Evolutionary conservation across 2,888 invertebrate species (phyloP), one percentile per base, ranked within the genome.

Genomic region (Uropetala carovei): DNA sequence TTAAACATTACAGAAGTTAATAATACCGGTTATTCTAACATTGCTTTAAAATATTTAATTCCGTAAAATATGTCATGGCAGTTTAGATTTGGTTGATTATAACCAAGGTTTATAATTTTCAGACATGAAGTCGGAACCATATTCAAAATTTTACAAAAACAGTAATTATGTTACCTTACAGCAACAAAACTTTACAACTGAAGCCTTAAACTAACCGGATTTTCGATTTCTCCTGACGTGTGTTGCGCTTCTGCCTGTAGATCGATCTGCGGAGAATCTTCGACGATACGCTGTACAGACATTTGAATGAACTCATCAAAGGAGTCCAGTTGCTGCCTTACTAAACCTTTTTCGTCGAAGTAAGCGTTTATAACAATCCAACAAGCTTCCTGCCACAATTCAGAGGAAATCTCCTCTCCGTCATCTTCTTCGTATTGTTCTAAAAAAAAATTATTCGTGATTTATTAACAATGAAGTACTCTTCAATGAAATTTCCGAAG

Each of bases 291-390:
- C 95, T 99, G 99, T 11, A 99, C 99, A 13, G 99, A 99, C 99
- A 99, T 99, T 95, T 99, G 99, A 95, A 99, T 99, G 94, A 99
- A 99, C 96, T 99, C 99, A 96, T 99, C 99, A 94, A 99, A 99
- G 94, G 99, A 99, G 95, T 99, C 99, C 94, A 99, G 96, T 95
- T 99, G 99, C 95, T 99, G 99, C 92, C 99, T 97, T 83, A 99
- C 99, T 93, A 99, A 96, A 95, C 99, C 99, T 95, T 99, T 99
- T 95, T 99, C 99, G 95, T 99, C 99, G 95, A 99, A 99, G 95
- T 99, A 99, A 0, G 99, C 99, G 95, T 99, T 99, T 94, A 99
- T 99, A 93, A 99, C 99, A 94, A 99, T 99, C 99, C 99, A 99
- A 94, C 99, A 99, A 84, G 99, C 99, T 96, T 99, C 99, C 95